Base-by-base conservation (phyloP, 1,140 invertebrate species). In the Hylaeus anthracinus region DNA sequence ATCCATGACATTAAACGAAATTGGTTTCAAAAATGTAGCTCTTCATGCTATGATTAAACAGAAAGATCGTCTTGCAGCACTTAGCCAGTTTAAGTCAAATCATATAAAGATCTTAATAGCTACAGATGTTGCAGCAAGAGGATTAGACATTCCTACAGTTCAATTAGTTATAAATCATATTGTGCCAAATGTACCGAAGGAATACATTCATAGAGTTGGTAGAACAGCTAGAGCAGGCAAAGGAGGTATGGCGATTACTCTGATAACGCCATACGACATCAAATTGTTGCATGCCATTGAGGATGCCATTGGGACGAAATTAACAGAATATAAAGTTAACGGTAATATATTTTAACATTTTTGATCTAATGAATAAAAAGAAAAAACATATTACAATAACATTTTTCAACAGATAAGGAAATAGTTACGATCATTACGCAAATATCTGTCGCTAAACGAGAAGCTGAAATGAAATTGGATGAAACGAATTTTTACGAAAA, bases 121-220 rank as follows among this genome's bases (percentile, higher is more conserved):
- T 5, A 99, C 99, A 39, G 98, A 99, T 94, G 98, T 99, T 1
- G 99, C 98, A 1, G 98, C 98, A 83, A 95, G 98, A 94, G 98
- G 98, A 86, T 92, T 98, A 39, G 97, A 98, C 88, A 98, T 98
- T 90, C 97, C 97, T 3, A 95, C 96, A 72, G 98, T 99, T 3
- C 95, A 99, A 91, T 94, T 99, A 78, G 97, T 99, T 0, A 95
- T 99, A 1, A 99, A 99, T 94, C 97, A 99, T 91, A 97, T 96
- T 86, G 95, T 99, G 85, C 99, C 98, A 0, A 96, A 96, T 75
- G 95, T 97, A 81, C 96, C 97, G 1, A 98, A 98, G 90, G 98
- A 98, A 89, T 99, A 99, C 92, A 96, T 99, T 88, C 99, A 99
- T 94, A 95, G 99, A 87, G 98, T 99, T 26, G 99, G 99, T 56